Evolutionary conservation across 2,797 vertebrate species (phyloP), one percentile per base, ranked within the genome.

Genomic region (Nyctalus aviator): DNA sequence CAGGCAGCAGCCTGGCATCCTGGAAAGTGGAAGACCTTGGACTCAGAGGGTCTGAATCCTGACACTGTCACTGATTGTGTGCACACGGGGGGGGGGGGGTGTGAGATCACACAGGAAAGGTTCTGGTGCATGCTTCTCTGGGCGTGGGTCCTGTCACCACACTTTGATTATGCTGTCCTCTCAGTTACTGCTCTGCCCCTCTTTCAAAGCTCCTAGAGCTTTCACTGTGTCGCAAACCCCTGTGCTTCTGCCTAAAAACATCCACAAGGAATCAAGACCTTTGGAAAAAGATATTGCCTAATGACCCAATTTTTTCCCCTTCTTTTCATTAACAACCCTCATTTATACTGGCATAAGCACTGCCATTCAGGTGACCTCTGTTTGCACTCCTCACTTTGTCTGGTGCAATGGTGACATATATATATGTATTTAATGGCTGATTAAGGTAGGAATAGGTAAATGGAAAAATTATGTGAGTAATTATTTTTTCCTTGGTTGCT

Each of bases 81-180:
- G 23, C 6, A 2, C 2, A 0, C 8, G 3, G 2, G 1, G 21
- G 23, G 8, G n/a, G n/a, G n/a, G n/a, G n/a, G n/a, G n/a, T n/a
- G 17, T 25, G 17, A 32, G 81, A 2, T 7, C 64, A 9, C 9
- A 30, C 44, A 0, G 1, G 4, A 44, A 72, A 27, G 32, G 10
- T 14, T 12, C 62, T 23, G 1, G 3, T 20, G 62, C 44, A 12
- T 6, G 13, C 59, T 79, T 59, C n/a, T 35, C 44, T 32, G 41
- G 17, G 50, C 4, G 10, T 25, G 1, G 4, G 46, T 62, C 35
- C 81, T 46, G 0, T 59, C 48, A 13, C 44, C 59, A 30, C 46
- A 0, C 37, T 37, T 32, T 12, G 27, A 8, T 5, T 27, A 12
- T 10, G 20, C n/a, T 41, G n/a, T 27, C 21, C 44, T 50, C 37